phyloP scores from a whole-genome alignment of 2,797 vertebrate species.

The Phoebastria nigripes region DNA sequence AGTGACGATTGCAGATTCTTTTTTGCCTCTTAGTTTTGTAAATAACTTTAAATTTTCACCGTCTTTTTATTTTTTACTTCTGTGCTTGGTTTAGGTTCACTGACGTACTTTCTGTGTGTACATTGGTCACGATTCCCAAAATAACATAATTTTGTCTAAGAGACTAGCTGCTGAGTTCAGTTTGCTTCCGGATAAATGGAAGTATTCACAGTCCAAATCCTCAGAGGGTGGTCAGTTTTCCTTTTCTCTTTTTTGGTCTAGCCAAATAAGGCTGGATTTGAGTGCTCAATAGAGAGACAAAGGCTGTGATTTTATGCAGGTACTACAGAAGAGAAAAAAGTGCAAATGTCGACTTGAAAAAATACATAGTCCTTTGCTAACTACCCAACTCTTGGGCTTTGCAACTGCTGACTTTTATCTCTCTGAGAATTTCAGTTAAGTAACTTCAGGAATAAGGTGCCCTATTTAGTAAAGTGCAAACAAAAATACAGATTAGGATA shows the following conservation, averaged over 20 bases:
- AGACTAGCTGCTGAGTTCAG: background rate
- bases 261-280: background rate
- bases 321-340: background rate
- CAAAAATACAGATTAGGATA: background rate
- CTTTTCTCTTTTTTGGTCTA: background rate
- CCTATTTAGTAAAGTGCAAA: background rate
- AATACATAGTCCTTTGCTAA: background rate
- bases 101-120: background rate
- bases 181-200: background rate
- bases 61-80: background rate
- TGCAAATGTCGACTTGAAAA: background rate
- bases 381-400: background rate
- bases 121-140: background rate
- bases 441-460: background rate
- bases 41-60: background rate
- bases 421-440: background rate
- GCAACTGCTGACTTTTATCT: background rate
- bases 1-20: background rate
- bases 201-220: background rate
- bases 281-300: background rate
- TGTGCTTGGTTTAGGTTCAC: background rate
- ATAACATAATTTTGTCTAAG: background rate
- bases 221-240: background rate
- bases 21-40: background rate
- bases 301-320: background rate